phyloP scores from a whole-genome alignment of 2,113 vertebrate species.

The Protobothrops flavoviridis region DNA sequence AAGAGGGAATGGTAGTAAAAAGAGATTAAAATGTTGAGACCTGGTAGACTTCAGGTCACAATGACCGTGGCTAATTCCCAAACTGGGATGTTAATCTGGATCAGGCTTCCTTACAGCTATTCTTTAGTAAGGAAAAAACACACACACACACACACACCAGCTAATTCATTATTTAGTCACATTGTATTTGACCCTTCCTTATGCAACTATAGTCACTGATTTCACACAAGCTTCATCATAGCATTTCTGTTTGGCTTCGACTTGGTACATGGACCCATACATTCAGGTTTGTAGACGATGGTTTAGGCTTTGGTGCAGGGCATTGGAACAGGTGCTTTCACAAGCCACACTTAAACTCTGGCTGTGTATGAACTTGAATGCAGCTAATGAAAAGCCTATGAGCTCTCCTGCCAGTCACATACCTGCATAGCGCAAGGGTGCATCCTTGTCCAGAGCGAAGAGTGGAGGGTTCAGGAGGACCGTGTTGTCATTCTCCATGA shows the following conservation, averaged over 20 bases:
- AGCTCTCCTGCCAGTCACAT: slow-evolving; percentile 23
- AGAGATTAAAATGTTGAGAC: not conserved
- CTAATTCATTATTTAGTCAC: not conserved
- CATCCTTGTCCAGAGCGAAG: slow-evolving; percentile 96
- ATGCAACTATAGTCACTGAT: not conserved
- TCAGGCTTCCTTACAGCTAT: not conserved
- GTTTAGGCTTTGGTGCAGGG: not conserved
- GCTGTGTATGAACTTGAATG: not conserved
- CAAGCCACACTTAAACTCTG: not conserved
- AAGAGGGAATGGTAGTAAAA: not conserved
- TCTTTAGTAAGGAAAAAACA: not conserved
- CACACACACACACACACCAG: not conserved
- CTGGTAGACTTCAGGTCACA: not conserved
- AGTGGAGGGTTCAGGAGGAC: slow-evolving; percentile 95
- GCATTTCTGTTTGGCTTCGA: not conserved
- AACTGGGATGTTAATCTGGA: not conserved
- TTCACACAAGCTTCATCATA: not conserved
- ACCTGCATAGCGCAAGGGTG: slow-evolving; percentile 95
- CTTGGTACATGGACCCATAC: not conserved
- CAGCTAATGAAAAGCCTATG: not conserved
- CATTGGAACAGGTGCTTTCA: not conserved
- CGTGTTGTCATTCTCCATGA: slow-evolving; percentile 99
- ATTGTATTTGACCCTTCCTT: not conserved
- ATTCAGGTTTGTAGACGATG: not conserved
- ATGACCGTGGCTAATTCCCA: not conserved